Evolutionary conservation across 23 tunicate genomes (phyloP).

Genomic region (Trididemnum miniatum): DNA sequence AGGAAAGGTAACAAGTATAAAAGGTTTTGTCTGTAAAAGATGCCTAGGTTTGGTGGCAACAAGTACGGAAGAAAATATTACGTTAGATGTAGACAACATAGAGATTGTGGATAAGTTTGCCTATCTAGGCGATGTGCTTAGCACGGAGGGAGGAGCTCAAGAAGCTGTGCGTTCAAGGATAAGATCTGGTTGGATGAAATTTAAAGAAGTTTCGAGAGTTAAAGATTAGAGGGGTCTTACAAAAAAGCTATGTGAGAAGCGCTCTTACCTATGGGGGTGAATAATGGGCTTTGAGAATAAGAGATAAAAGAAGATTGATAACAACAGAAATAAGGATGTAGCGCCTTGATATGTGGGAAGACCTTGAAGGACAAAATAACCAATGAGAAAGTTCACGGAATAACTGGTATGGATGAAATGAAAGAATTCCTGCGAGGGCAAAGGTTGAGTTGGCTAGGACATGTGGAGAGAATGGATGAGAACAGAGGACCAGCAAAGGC

Average conservation of each 20-base stretch:
- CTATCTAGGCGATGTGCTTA: neutral
- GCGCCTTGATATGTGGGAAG: neutral
- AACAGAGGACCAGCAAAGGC: too few relatives aligned
- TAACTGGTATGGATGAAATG: too few relatives aligned
- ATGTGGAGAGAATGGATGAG: too few relatives aligned
- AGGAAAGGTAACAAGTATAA: neutral
- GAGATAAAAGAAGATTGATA: neutral
- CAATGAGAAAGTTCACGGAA: too few relatives aligned
- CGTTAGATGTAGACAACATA: neutral
- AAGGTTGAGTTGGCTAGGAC: too few relatives aligned
- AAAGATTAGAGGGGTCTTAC: neutral
- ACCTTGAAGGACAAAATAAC: neutral
- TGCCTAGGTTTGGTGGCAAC: neutral
- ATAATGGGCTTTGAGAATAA: neutral
- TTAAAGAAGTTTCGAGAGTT: neutral
- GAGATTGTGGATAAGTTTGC: neutral
- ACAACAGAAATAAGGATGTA: neutral
- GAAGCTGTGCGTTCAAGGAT: neutral
- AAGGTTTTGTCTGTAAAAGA: neutral
- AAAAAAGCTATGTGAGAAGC: neutral
- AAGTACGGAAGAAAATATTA: neutral
- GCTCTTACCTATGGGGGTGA: neutral
- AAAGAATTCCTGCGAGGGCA: too few relatives aligned
- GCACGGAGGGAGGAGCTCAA: conserved; percentile 6
- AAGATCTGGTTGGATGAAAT: neutral